Evolutionary conservation across 1,140 invertebrate species (phyloP), one percentile per base, ranked within the genome.

Genomic region (Cecropterus lyciades): DNA sequence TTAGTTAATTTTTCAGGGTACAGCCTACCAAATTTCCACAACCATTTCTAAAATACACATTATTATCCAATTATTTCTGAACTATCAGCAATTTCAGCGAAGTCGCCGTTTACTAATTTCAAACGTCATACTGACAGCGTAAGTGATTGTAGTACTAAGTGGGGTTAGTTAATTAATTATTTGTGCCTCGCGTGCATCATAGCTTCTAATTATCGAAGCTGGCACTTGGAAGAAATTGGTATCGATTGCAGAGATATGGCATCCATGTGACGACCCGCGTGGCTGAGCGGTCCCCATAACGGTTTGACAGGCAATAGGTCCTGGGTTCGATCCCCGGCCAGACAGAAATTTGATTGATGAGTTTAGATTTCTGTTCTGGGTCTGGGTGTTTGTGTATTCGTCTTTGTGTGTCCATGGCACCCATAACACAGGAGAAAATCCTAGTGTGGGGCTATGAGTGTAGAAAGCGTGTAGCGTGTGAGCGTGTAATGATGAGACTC

Each of bases 21-120:
- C 3, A 33, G 0, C 9, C 30, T 1, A 33, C 9, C 2, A 40
- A 40, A n/a, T 51, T 4, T 13, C 13, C 24, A 51, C n/a, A 11
- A 51, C 30, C 6, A n/a, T 10, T 33, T 33, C 30, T 51, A 48
- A 11, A 51, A 51, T 51, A 24, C 3, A 16, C 48, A 51, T 13
- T 63, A 87, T 87, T 88, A 85, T 87, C 79, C 84, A 90, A 88
- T 89, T 89, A 89, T 87, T 80, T 89, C 77, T 89, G 87, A 89
- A 86, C 86, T 87, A 89, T 91, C 80, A 87, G 78, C 75, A 64
- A 73, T 67, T 84, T 80, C 80, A 81, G 74, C 76, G 73, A 67
- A 75, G 59, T 59, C 24, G 37, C 62, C 62, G 77, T 85, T 89
- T 84, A 85, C 77, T 81, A 73, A 75, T 73, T 85, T 82, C 81